Evolutionary conservation across 2,113 vertebrate genomes (phyloP), one percentile per base, ranked within the genome.

Genomic region (Galeopterus variegatus): DNA sequence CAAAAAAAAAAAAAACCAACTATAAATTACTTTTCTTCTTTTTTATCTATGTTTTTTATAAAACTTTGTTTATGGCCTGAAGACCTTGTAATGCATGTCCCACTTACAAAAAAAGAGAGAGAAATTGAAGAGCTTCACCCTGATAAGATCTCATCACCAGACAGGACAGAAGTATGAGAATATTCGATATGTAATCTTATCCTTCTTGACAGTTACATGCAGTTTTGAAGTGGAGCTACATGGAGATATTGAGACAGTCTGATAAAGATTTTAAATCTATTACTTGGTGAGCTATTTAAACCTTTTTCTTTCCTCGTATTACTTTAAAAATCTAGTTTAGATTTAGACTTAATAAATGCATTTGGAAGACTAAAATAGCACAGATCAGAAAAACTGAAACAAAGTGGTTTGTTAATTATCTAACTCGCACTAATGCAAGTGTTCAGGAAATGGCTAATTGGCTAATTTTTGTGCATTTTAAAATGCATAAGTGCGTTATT

Each of bases 101-200:
- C 31, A 94, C 62, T 87, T 95, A 72, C 23, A 97, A 62, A 86
- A 96, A 73, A 9, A 95, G 5, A 88, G 23, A 70, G 6, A 84
- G 21, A 95, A 93, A 98, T 93, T 94, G 79, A 97, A 98, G 83
- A 94, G 5, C 2, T 15, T 97, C 67, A 79, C 90, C 81, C 95
- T 92, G 67, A 95, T 94, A 93, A 91, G 18, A 93, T 97, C n/a
- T 97, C 94, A 97, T 95, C 97, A 45, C 0, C 31, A 96, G 77
- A 92, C 0, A 2, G 79, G 50, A 69, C 83, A 98, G 83, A 97
- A 96, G 45, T 65, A 77, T 97, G 62, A 96, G 79, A 84, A 65
- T 97, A 97, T 89, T 96, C 97, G 97, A 96, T 95, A 81, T 33
- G 90, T 75, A 96, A 97, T 97, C 94, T 97, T 93, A 97, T 65